These are phyloP conservation scores for Eulacestoma nigropectus DNA, from an alignment of 2,113 vertebrate genomes.

Conservation along the genomic window DNA sequence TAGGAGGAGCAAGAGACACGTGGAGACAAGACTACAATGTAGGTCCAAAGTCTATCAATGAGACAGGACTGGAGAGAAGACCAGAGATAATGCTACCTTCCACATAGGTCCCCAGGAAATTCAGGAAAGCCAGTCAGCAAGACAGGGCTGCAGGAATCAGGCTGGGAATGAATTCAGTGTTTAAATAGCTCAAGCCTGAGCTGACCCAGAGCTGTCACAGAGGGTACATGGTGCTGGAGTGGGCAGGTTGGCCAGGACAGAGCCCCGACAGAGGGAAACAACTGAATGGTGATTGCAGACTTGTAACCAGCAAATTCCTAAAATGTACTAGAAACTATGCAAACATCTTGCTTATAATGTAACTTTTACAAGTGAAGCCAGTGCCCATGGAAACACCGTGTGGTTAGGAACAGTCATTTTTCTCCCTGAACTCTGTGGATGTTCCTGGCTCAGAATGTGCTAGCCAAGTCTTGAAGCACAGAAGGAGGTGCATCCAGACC, in stretches of 20 bases:
- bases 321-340: background rate
- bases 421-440: background rate
- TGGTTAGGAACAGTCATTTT: background rate
- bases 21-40: background rate
- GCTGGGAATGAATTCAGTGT: background rate
- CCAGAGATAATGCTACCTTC: background rate
- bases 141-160: background rate
- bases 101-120: background rate
- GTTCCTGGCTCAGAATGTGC: background rate
- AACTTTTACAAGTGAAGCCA: fast-evolving
- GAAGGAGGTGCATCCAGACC: background rate
- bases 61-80: background rate
- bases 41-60: background rate
- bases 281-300: background rate
- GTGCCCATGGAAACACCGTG: background rate
- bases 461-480: background rate
- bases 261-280: background rate
- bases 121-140: background rate
- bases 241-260: background rate
- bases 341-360: background rate
- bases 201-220: background rate
- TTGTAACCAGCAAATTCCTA: background rate
- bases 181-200: background rate
- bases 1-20: background rate
- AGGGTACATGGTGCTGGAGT: background rate